phyloP scores from a whole-genome alignment of 1,140 invertebrate species.

The Trinorchestia longiramus region DNA sequence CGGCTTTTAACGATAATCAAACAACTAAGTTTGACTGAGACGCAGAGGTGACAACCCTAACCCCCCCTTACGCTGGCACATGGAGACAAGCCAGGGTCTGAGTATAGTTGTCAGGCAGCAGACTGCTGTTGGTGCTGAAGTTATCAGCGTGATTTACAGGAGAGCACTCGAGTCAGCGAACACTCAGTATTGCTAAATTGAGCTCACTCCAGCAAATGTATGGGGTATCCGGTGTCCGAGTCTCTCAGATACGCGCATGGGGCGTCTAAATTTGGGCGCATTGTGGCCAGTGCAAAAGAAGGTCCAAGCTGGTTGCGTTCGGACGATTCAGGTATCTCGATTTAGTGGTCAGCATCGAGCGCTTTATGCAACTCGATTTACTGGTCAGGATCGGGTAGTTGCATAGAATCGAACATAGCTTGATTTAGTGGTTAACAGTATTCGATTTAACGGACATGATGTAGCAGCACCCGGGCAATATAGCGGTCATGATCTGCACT shows the following conservation, averaged over 20 bases:
- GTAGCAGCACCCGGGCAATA: not conserved
- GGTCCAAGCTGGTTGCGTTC: not conserved
- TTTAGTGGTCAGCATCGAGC: not conserved
- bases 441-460: not conserved
- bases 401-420: not conserved
- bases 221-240: not conserved
- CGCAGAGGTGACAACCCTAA: not conserved
- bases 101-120: not conserved
- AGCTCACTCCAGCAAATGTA: not conserved
- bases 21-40: not conserved
- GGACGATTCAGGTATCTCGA: not conserved
- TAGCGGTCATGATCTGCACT: not conserved
- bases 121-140: not conserved
- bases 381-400: not conserved
- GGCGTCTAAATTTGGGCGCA: not conserved
- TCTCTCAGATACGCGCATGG: not conserved
- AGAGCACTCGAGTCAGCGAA: slow-evolving; percentile 5
- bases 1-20: not conserved
- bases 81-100: not conserved
- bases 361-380: not conserved
- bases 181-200: not conserved
- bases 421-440: not conserved
- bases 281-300: not conserved
- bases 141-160: slow-evolving; percentile 7
- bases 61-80: no score